phyloP scores from a whole-genome alignment of 2,113 vertebrate genomes.

The Eclectus roratus region DNA sequence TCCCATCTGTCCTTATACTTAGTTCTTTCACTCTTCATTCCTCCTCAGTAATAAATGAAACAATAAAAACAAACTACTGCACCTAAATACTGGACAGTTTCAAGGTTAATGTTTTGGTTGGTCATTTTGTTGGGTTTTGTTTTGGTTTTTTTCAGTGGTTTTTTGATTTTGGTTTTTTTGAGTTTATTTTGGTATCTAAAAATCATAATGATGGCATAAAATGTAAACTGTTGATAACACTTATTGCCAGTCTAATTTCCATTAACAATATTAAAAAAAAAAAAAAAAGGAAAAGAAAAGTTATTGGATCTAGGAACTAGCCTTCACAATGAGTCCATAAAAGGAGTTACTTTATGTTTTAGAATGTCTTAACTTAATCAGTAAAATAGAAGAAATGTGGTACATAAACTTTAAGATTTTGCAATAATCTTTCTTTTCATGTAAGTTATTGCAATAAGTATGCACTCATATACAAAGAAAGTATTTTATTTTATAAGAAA shows the following conservation, averaged over 20 bases:
- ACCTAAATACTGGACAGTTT: neutral
- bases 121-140: neutral
- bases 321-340: neutral
- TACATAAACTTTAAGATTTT: neutral
- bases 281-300: neutral
- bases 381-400: neutral
- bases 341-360: neutral
- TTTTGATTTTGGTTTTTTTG: too few species aligned
- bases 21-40: neutral
- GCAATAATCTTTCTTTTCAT: neutral
- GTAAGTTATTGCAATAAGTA: neutral
- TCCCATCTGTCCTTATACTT: neutral
- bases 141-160: neutral
- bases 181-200: neutral
- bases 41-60: neutral
- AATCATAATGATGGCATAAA: neutral
- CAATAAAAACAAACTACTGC: neutral
- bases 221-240: neutral
- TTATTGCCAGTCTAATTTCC: neutral
- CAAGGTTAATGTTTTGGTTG: neutral
- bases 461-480: neutral
- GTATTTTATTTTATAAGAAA: neutral
- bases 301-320: fast-evolving
- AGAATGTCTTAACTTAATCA: neutral
- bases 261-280: neutral